Conservation (phyloP, 2,113 vertebrate species). For the Marcusenius ussheri region DNA sequence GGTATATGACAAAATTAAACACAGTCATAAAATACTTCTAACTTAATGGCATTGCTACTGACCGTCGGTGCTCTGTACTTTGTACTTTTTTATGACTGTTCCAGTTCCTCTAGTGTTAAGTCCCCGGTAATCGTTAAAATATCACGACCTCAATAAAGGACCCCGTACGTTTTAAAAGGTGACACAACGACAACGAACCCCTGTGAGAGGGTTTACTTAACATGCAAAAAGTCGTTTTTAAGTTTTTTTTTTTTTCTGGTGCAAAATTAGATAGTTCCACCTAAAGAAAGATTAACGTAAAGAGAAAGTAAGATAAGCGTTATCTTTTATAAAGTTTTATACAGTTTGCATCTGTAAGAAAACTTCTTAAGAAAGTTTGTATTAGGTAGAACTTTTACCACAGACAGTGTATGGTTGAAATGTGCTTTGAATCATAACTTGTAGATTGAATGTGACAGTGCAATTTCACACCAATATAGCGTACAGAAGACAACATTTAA, state of each 20-base stretch:
- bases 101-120: not conserved
- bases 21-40: constrained; percentile 11
- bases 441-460: not conserved
- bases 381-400: not conserved
- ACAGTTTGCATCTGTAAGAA: not conserved
- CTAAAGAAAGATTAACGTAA: not conserved
- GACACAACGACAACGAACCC: not conserved
- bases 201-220: not conserved
- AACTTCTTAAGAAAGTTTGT: not conserved
- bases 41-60: constrained; percentile 20
- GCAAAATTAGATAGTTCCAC: not conserved
- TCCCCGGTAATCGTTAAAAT: constrained; percentile 13
- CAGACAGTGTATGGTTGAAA: not conserved
- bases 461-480: not conserved
- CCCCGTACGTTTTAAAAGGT: not conserved
- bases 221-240: not conserved
- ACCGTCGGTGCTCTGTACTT: constrained; percentile 8
- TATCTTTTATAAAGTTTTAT: not conserved
- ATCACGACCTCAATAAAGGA: not conserved
- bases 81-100: constrained; percentile 25
- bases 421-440: not conserved
- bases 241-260: not conserved
- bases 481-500: not conserved
- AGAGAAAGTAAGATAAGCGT: not conserved
- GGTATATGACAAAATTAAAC: constrained; percentile 25